A percentile compares a stretch with the other conserved stretches of the same genome.
Evolutionary conservation across 1,140 invertebrate species (phyloP).

Genomic region (Lepidostoma basale): DNA sequence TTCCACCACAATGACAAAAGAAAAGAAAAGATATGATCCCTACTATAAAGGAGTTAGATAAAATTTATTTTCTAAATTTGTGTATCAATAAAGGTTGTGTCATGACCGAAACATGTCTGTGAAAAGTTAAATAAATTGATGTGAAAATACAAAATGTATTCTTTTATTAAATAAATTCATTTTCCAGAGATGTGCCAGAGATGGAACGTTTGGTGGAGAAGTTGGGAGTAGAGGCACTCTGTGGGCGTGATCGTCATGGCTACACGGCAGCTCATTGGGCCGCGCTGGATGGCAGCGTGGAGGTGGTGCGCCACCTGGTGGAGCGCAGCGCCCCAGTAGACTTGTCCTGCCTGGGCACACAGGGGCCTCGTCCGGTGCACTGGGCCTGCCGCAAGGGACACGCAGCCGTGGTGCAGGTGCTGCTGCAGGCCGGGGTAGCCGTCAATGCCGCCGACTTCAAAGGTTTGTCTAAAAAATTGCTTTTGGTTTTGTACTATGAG

Average conservation of each 20-base stretch:
- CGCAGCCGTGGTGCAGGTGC: constrained; percentile 81
- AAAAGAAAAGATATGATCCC: no score
- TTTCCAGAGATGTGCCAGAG: constrained; percentile 70
- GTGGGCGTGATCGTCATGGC: constrained; percentile 84
- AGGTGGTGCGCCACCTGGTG: constrained; percentile 83
- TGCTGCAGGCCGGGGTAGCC: constrained; percentile 83
- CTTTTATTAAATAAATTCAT: background rate
- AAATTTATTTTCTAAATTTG: no score
- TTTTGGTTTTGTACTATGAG: constrained; percentile 2
- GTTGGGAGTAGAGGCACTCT: constrained; percentile 71
- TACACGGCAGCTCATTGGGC: constrained; percentile 93
- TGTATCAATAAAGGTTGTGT: no score
- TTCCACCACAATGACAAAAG: no score
- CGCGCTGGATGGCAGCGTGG: constrained; percentile 83
- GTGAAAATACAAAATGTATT: no score
- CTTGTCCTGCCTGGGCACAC: constrained; percentile 83
- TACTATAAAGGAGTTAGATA: no score
- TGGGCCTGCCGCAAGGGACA: constrained; percentile 89
- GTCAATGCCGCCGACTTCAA: constrained; percentile 91
- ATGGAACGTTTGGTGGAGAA: constrained; percentile 80
- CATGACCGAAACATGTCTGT: no score
- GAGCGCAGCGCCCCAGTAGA: constrained; percentile 83
- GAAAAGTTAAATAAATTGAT: no score
- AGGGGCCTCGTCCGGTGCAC: constrained; percentile 88
- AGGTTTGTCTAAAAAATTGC: constrained; percentile 52